These are phyloP conservation scores for Tichodroma muraria DNA, from an alignment of 2,113 vertebrate species.

Conservation along the genomic window DNA sequence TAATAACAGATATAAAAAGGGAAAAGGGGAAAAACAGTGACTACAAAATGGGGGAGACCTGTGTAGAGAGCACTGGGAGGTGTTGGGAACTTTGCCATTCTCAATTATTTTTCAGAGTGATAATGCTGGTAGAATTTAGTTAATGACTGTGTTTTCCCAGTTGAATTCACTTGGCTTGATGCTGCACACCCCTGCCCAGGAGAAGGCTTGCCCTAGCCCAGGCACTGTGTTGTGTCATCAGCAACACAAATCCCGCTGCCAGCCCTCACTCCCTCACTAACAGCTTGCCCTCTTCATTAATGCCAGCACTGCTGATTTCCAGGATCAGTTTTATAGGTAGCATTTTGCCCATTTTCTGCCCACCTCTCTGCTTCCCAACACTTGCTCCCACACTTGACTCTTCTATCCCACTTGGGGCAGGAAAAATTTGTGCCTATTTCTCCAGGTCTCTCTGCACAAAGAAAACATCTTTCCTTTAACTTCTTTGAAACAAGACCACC, in stretches of 20 bases:
- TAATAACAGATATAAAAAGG: background rate
- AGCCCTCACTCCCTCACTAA: background rate
- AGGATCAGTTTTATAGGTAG: background rate
- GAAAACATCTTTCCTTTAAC: background rate
- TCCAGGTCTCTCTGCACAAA: background rate
- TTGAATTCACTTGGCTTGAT: background rate
- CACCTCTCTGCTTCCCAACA: background rate
- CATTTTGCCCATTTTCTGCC: background rate
- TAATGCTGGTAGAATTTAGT: background rate
- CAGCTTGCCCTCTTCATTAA: background rate
- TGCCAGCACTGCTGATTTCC: background rate
- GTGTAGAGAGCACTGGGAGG: background rate
- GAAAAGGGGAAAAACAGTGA: background rate
- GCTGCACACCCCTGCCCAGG: background rate
- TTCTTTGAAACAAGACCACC: conserved; percentile 22
- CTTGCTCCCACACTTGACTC: background rate
- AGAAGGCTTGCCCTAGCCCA: background rate
- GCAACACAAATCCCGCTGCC: background rate
- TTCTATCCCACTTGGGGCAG: background rate
- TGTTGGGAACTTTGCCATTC: background rate
- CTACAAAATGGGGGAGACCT: background rate
- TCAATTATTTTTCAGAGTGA: background rate
- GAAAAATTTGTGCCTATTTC: background rate
- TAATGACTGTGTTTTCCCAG: background rate
- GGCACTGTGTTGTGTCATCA: background rate